phyloP scores from a whole-genome alignment of 1,140 invertebrate genomes.

The Macrosteles quadrilineatus region DNA sequence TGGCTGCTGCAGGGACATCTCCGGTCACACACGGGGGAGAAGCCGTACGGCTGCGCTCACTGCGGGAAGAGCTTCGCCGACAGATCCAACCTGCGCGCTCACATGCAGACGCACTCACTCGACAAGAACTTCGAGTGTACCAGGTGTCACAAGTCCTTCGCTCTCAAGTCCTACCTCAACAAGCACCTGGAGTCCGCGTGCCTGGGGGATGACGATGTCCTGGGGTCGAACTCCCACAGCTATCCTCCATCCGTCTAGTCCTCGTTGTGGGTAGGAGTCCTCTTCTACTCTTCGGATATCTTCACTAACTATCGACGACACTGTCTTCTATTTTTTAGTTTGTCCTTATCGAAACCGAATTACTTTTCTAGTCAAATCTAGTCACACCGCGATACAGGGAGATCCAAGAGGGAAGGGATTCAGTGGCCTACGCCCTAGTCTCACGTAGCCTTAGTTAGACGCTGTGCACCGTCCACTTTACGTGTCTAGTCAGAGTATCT shows the following conservation, averaged over 20 bases:
- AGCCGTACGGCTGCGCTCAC: slow-evolving; percentile 97
- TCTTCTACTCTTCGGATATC: slow-evolving; percentile 24
- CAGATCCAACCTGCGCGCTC: slow-evolving; percentile 88
- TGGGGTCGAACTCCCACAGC: background rate
- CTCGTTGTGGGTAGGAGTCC: slow-evolving; percentile 18
- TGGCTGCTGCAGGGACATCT: slow-evolving; percentile 94
- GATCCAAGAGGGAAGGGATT: slow-evolving; percentile 14
- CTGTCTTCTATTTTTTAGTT: slow-evolving; percentile 19
- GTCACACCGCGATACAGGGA: slow-evolving; percentile 23
- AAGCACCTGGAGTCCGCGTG: slow-evolving; percentile 96
- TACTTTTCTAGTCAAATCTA: slow-evolving; percentile 14
- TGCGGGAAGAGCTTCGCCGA: slow-evolving; percentile 99
- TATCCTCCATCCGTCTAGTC: slow-evolving; percentile 16
- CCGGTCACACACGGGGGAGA: slow-evolving; percentile 96
- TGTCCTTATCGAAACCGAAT: background rate
- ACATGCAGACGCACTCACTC: slow-evolving; percentile 91
- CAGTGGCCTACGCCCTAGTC: background rate
- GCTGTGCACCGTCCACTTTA: slow-evolving; percentile 16
- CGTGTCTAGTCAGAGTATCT: slow-evolving; percentile 19
- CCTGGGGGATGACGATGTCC: slow-evolving; percentile 56
- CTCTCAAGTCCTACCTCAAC: slow-evolving; percentile 95
- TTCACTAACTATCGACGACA: slow-evolving; percentile 6
- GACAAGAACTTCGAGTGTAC: slow-evolving; percentile 90
- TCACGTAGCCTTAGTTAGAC: slow-evolving; percentile 26
- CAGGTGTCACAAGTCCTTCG: slow-evolving; percentile 90